Base-by-base conservation (phyloP, 2,113 vertebrate species). In the Sylvilagus bachmani region DNA sequence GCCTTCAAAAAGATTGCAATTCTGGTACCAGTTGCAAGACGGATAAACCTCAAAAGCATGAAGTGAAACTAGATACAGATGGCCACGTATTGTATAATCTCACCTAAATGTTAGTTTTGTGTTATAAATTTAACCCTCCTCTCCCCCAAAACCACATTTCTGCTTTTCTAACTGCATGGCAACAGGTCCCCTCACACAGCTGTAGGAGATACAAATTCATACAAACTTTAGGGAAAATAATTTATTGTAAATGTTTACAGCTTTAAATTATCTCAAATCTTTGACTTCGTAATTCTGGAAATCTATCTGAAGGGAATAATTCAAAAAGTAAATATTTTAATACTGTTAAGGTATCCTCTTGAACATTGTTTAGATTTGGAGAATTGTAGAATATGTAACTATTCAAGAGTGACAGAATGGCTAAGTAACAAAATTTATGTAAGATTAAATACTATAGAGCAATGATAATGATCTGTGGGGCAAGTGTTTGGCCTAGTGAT, bases 321-420 rank as follows among this genome's bases (percentile, higher is more conserved):
- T 95, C 29, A 62, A 95, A 97, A 96, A 86, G 21, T 17, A 87
- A 69, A 64, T 70, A 36, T 86, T 74, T 88, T 70, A 90, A 82
- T 74, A 84, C 1, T 82, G 74, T 69, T 70, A 83, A 79, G 36
- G 14, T 71, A 67, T 33, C 87, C 38, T 84, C 49, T 29, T 77
- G 21, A 95, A 27, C 10, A 89, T 0, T 86, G 8, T 58, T 90
- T 58, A 14, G 64, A 84, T 31, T 33, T 92, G 53, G 64, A 49
- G n/a, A 91, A 71, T 75, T 61, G 22, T 61, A 6, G 33, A 95
- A 33, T 94, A 90, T 25, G 17, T 90, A 80, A 87, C 92, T 70
- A 92, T 86, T 24, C 62, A 71, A 79, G 86, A 21, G 12, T 92
- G 44, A 49, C 66, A 66, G 38, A 87, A 96, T 77, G 61, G 44